Conservation (phyloP, 1,140 invertebrate genomes). For the Chrysomallon squamiferum region DNA sequence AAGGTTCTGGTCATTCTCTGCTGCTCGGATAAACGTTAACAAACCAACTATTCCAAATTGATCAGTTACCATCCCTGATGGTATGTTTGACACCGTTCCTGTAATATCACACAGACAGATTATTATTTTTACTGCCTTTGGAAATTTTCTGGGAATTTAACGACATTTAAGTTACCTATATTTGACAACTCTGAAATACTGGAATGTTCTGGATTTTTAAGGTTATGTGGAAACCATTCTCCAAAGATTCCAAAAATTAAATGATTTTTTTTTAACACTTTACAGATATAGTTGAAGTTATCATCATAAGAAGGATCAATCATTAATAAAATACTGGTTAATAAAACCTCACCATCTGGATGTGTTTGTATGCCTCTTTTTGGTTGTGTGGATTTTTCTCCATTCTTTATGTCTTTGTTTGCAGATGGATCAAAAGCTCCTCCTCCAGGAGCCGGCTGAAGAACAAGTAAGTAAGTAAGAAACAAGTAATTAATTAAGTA, state of each 20-base stretch:
- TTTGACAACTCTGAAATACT: no score
- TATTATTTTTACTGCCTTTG: neutral
- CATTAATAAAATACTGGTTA: no score
- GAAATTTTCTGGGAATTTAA: neutral
- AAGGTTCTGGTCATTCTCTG: constrained; percentile 94
- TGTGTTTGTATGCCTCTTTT: constrained; percentile 92
- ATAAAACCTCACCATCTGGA: constrained; percentile 90
- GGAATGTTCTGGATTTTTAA: no score
- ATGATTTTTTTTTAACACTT: no score
- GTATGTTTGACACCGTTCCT: constrained; percentile 92
- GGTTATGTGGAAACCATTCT: no score
- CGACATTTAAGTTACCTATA: no score
- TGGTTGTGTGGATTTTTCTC: constrained; percentile 43
- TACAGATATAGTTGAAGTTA: no score
- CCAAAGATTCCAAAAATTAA: no score
- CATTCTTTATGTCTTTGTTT: constrained; percentile 40
- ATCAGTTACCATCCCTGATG: constrained; percentile 96
- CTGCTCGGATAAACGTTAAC: constrained; percentile 94
- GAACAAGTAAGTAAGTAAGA: no score
- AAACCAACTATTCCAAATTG: constrained; percentile 99
- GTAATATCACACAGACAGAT: no score
- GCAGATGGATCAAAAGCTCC: constrained; percentile 52
- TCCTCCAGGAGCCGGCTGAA: constrained; percentile 42
- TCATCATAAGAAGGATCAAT: no score
- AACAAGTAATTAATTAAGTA: no score